Percentiles rank a stretch among this genome's conserved stretches.
Conservation (phyloP, 2,113 vertebrate species). For the Apus apus region DNA sequence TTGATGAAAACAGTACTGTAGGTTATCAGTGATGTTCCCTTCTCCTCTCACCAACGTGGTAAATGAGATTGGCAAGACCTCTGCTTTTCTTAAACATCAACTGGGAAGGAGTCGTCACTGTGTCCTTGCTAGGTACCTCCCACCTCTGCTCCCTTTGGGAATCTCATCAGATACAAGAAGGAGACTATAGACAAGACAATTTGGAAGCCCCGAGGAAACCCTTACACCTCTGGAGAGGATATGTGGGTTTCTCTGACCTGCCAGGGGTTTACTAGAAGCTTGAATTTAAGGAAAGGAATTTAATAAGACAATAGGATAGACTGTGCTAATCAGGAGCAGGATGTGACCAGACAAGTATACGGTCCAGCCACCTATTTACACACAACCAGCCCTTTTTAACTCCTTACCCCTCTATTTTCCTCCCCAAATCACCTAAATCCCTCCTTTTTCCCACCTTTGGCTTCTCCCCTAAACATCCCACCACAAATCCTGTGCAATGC, state of each 20-base stretch:
- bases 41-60: neutral
- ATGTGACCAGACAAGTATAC: neutral
- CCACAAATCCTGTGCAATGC: accelerated
- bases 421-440: neutral
- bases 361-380: neutral
- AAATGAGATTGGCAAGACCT: neutral
- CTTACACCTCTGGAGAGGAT: neutral
- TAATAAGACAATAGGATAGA: neutral
- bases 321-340: neutral
- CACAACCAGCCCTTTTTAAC: neutral
- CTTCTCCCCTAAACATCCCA: neutral
- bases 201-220: neutral
- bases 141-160: neutral
- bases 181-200: neutral
- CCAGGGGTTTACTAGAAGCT: neutral
- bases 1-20: neutral
- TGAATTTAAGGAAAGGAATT: neutral
- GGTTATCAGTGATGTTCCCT: neutral
- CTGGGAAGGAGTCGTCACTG: neutral
- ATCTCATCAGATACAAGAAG: neutral
- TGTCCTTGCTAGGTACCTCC: neutral
- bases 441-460: neutral
- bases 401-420: neutral
- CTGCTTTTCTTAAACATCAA: neutral
- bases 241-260: neutral